These are phyloP conservation scores for Lamprologus speciosus DNA, from an alignment of 2,113 vertebrate species.

Conservation along the genomic window DNA sequence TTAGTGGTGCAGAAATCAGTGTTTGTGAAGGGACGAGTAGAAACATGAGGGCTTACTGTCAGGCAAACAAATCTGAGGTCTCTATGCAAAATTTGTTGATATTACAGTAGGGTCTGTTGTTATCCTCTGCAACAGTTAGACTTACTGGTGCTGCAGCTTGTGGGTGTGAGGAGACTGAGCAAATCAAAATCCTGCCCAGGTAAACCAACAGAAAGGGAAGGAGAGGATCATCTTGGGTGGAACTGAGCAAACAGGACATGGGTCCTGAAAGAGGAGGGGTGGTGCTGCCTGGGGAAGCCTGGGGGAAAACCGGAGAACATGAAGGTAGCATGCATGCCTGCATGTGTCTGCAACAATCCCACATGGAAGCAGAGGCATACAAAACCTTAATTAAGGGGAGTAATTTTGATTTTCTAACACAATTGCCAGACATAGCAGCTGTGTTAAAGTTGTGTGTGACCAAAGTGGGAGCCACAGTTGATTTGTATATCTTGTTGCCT, in stretches of 20 bases:
- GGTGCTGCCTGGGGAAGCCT: neutral
- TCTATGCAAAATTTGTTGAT: conserved; percentile 72
- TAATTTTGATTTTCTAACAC: neutral
- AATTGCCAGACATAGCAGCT: neutral
- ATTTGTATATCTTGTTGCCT: conserved; percentile 20
- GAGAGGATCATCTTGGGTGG: conserved; percentile 16
- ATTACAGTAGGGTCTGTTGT: conserved; percentile 39
- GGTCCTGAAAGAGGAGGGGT: conserved; percentile 41
- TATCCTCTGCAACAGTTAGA: conserved; percentile 57
- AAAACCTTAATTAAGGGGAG: neutral
- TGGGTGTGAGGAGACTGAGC: conserved; percentile 22
- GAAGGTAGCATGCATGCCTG: neutral
- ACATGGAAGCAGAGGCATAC: neutral
- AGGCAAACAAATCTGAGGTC: conserved; percentile 76
- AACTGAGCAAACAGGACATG: conserved; percentile 58
- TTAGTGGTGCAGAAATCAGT: conserved; percentile 63
- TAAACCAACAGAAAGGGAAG: conserved; percentile 7
- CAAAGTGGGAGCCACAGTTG: neutral
- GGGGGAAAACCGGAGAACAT: conserved; percentile 24
- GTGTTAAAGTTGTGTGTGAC: neutral
- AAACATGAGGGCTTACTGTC: conserved; percentile 15
- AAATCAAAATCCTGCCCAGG: conserved; percentile 71
- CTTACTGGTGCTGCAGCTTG: neutral
- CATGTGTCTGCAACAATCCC: neutral
- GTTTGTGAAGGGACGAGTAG: conserved; percentile 26